Conservation (phyloP, 2,797 vertebrate genomes). For the Garrulus glandarius region DNA sequence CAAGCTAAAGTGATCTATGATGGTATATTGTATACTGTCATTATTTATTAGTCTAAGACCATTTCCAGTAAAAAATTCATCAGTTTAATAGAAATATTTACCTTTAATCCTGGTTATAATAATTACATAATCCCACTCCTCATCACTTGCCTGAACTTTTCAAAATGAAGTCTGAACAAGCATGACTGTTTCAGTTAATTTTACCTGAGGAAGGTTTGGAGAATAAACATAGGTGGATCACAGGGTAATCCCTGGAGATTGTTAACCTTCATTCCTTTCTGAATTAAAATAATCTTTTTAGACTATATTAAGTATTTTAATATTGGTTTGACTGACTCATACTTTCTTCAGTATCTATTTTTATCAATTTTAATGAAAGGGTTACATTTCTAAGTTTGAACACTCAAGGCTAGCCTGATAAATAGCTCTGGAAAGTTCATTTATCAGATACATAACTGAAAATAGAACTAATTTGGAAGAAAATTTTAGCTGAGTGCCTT, state of each 20-base stretch:
- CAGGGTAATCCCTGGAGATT: not conserved
- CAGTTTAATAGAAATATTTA: not conserved
- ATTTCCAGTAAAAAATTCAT: not conserved
- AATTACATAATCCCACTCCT: not conserved
- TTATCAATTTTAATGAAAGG: not conserved
- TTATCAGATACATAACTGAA: not conserved
- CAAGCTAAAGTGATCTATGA: not conserved
- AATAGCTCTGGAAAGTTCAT: not conserved
- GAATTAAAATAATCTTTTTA: not conserved
- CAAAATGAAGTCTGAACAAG: not conserved
- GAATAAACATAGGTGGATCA: not conserved
- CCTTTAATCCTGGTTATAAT: not conserved
- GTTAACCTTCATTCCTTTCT: not conserved
- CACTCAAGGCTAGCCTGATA: not conserved
- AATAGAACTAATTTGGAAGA: not conserved
- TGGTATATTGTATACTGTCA: not conserved
- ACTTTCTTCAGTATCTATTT: not conserved
- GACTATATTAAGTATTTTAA: slow-evolving; percentile 21
- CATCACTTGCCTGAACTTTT: not conserved
- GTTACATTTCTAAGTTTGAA: not conserved
- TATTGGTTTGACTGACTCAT: not conserved
- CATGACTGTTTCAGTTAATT: not conserved
- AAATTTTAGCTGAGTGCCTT: not conserved
- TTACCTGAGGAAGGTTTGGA: not conserved
- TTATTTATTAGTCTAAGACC: not conserved